Evolutionary conservation across 2,113 vertebrate species (phyloP), one percentile per base, ranked within the genome.

Genomic region (Grantiella picta): DNA sequence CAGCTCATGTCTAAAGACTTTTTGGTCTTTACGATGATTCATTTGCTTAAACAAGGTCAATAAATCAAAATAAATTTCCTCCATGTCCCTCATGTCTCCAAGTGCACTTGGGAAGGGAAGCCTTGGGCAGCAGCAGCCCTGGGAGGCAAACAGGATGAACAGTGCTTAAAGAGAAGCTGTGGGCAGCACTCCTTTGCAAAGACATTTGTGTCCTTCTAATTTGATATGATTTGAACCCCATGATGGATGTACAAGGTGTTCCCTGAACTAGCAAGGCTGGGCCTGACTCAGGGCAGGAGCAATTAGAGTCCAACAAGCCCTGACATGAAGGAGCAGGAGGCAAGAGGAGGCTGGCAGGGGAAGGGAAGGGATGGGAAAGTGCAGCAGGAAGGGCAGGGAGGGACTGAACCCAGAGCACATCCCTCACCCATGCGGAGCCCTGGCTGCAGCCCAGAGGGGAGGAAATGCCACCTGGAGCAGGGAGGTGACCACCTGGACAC

Each of bases 231-330:
- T 68, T 75, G 72, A 73, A 65, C n/a, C 27, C 33, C 53, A 15
- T 47, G 78, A 88, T 15, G 59, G 90, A 80, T 2, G 3, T 23
- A 82, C 75, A 82, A 73, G 84, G 87, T 91, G 91, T 90, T 95
- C 90, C 91, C 56, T 81, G 52, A 92, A 42, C 65, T 29, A 60
- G 80, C 82, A 89, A 68, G 80, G 90, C 72, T 60, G 66, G 75
- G 59, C 90, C 84, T 93, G 93, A 80, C 71, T 91, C 82, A 60
- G 40, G 72, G 85, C 60, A 94, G 68, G 79, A 25, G 49, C 60
- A 57, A 57, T 13, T 61, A 15, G n/a, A 63, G 40, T 9, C 4
- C 0, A 42, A 83, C 96, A 76, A 90, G 96, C 92, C 7, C 0
- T 13, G 75, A 65, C 94, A 78, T 0, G 88, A 82, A 56, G 64